phyloP scores from a whole-genome alignment of 2,113 vertebrate genomes.

The Ancistrus triradiatus region DNA sequence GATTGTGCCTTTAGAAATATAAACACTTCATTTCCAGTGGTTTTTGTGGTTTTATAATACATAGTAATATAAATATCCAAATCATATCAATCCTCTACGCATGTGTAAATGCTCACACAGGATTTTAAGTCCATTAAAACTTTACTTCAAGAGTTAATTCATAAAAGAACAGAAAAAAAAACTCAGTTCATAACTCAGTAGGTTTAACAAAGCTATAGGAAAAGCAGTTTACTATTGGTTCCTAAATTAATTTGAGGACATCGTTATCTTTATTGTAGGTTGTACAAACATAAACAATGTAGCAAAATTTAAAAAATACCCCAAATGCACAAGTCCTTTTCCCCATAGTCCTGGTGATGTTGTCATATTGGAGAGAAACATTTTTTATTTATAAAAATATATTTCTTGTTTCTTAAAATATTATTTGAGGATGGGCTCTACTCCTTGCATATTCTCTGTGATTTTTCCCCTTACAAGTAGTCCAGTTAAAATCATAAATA shows the following conservation, averaged over 20 bases:
- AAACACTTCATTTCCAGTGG: slow-evolving; percentile 73
- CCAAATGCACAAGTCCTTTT: slow-evolving; percentile 51
- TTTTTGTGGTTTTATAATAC: slow-evolving; percentile 71
- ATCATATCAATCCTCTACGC: slow-evolving; percentile 77
- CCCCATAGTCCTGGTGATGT: slow-evolving; percentile 36
- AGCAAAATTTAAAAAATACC: slow-evolving; percentile 70
- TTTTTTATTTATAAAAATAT: slow-evolving; percentile 72
- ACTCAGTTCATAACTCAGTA: slow-evolving; percentile 41
- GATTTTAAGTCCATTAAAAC: slow-evolving; percentile 72
- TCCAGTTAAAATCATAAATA: slow-evolving; percentile 67
- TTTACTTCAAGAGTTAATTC: slow-evolving; percentile 67
- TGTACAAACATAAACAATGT: slow-evolving; percentile 61
- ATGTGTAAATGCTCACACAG: slow-evolving; percentile 76
- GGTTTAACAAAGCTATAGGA: slow-evolving; percentile 56
- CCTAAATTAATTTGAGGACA: slow-evolving; percentile 58
- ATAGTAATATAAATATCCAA: slow-evolving; percentile 77
- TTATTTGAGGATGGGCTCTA: slow-evolving; percentile 42
- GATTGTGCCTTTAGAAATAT: slow-evolving; percentile 76
- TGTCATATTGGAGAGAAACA: slow-evolving; percentile 41
- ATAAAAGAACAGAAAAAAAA: slow-evolving; percentile 53
- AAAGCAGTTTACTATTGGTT: slow-evolving; percentile 63
- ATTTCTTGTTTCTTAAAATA: slow-evolving; percentile 74
- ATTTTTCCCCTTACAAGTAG: slow-evolving; percentile 59
- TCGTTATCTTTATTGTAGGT: slow-evolving; percentile 48
- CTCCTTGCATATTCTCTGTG: slow-evolving; percentile 70